Conservation (phyloP, 2,113 vertebrate genomes). For the human (Homo sapiens) region DNA sequence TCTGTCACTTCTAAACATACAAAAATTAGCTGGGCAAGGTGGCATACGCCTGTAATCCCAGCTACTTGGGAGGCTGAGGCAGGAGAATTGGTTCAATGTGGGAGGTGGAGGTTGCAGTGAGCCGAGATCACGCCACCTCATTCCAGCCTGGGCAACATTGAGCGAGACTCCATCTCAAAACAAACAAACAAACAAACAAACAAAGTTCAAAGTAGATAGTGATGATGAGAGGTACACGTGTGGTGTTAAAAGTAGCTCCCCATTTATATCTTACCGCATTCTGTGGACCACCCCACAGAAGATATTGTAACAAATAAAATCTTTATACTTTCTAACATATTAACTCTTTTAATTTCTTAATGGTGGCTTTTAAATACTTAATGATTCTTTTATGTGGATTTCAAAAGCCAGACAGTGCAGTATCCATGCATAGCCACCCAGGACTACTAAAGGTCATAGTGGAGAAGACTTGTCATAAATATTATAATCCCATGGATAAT, state of each 20-base stretch:
- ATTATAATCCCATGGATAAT: neutral
- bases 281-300: neutral
- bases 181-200: neutral
- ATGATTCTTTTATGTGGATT: slow-evolving; percentile 20
- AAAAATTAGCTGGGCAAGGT: too few relatives aligned
- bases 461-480: neutral
- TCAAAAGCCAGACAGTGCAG: slow-evolving; percentile 12
- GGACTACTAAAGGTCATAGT: neutral
- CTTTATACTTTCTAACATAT: slow-evolving; percentile 44
- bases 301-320: neutral
- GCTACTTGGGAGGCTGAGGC: too few relatives aligned
- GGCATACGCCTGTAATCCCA: too few relatives aligned
- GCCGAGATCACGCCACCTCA: too few relatives aligned
- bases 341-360: slow-evolving; percentile 30
- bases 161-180: too few relatives aligned
- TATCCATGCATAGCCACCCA: neutral
- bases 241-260: neutral
- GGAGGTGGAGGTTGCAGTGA: too few relatives aligned
- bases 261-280: neutral
- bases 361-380: slow-evolving; percentile 48
- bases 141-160: too few relatives aligned
- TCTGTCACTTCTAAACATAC: too few relatives aligned
- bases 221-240: neutral
- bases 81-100: too few relatives aligned
- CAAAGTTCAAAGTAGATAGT: neutral